Conservation (phyloP, 2,113 vertebrate species). For the Salvator merianae region DNA sequence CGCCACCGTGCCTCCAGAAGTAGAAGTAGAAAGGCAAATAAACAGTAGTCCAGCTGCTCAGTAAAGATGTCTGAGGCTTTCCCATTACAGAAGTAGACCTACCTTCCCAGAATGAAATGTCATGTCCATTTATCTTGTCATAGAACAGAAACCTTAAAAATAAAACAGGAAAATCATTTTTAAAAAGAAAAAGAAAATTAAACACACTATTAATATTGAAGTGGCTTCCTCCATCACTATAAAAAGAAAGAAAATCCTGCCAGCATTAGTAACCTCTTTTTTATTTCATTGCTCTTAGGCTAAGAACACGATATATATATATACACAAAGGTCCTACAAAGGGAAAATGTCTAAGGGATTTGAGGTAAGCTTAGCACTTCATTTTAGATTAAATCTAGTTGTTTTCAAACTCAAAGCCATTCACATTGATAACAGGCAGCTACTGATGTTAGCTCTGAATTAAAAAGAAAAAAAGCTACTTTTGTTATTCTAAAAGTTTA, state of each 20-base stretch:
- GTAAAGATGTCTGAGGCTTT: no score
- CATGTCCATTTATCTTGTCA: neutral
- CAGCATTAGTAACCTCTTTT: slow-evolving; percentile 73
- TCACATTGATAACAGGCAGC: slow-evolving; percentile 63
- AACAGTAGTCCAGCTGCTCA: no score
- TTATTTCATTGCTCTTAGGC: slow-evolving; percentile 78
- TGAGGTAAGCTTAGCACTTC: slow-evolving; percentile 72
- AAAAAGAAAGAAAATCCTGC: slow-evolving; percentile 70
- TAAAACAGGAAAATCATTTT: neutral
- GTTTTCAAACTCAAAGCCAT: slow-evolving; percentile 59
- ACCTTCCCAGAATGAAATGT: slow-evolving; percentile 6
- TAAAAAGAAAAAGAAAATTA: slow-evolving; percentile 45
- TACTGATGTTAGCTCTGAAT: slow-evolving; percentile 69
- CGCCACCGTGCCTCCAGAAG: no score
- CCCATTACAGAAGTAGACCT: no score
- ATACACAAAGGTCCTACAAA: slow-evolving; percentile 61
- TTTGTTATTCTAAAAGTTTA: slow-evolving; percentile 49
- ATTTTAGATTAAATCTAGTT: slow-evolving; percentile 79
- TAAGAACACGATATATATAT: slow-evolving; percentile 77
- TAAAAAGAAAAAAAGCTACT: slow-evolving; percentile 72
- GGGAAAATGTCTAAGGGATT: slow-evolving; percentile 73
- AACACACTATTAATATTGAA: slow-evolving; percentile 47
- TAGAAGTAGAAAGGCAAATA: no score
- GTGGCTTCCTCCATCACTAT: slow-evolving; percentile 51
- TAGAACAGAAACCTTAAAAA: slow-evolving; percentile 8